phyloP scores from a whole-genome alignment of 2,888 invertebrate species.

The Sarcophaga caerulescens region DNA sequence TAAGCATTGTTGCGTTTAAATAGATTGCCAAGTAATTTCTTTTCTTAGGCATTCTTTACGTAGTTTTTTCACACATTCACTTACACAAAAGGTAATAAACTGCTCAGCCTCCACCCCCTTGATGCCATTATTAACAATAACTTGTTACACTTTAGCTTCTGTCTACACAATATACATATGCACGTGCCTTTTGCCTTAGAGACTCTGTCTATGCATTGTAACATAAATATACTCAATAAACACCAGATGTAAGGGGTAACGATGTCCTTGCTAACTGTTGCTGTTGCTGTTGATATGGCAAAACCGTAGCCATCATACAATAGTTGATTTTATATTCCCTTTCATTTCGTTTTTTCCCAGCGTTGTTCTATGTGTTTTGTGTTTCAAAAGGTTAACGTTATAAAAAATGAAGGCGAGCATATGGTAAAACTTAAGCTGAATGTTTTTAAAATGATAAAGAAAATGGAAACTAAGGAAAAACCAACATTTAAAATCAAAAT shows the following conservation, averaged over 20 bases:
- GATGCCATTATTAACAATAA: slow-evolving; percentile 17
- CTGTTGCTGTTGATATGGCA: background rate
- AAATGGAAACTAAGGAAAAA: too few relatives aligned
- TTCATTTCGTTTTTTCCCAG: background rate
- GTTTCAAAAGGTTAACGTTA: background rate
- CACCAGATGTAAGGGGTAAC: background rate
- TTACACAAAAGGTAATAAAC: too few relatives aligned
- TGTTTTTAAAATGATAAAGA: too few relatives aligned
- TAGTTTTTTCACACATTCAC: too few relatives aligned
- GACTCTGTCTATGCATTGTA: too few relatives aligned
- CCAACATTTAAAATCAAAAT: too few relatives aligned
- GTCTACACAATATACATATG: background rate
- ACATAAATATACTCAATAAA: too few relatives aligned
- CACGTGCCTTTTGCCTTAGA: background rate
- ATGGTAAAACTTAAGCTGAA: too few relatives aligned
- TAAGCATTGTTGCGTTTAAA: too few relatives aligned
- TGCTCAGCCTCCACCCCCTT: slow-evolving; percentile 3
- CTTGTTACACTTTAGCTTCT: background rate
- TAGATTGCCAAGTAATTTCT: background rate
- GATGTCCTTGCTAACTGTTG: slow-evolving; percentile 45
- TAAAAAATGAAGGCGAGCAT: too few relatives aligned
- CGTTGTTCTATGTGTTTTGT: background rate
- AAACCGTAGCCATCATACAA: background rate
- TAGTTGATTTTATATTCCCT: background rate
- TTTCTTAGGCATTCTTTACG: background rate